phyloP scores from a whole-genome alignment of 2,888 invertebrate genomes.

The Agelastica alni region DNA sequence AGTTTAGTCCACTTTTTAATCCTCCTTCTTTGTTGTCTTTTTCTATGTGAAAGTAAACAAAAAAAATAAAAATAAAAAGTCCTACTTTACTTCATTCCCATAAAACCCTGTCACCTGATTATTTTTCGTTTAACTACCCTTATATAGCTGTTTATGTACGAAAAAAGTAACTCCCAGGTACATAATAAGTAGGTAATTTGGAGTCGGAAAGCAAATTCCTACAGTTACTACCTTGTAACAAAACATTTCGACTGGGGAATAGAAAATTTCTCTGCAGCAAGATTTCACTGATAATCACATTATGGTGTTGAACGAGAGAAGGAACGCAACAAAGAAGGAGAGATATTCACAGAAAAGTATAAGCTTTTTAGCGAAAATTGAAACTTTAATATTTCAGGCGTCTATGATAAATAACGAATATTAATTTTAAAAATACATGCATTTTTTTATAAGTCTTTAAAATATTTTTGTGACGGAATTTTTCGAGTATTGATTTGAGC shows the following conservation, averaged over 20 bases:
- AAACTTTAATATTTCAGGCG: slow-evolving; percentile 3
- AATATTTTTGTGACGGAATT: too few relatives aligned
- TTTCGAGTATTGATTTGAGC: too few relatives aligned
- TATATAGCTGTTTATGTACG: neutral
- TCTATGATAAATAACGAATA: too few relatives aligned
- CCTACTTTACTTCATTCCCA: neutral
- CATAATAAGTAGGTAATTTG: slow-evolving; percentile 10
- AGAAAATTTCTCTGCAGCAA: slow-evolving; percentile 5
- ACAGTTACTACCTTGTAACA: slow-evolving; percentile 4
- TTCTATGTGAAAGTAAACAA: too few relatives aligned
- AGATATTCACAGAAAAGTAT: neutral
- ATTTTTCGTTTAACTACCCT: neutral
- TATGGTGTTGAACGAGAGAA: slow-evolving; percentile 2
- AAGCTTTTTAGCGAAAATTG: slow-evolving; percentile 2
- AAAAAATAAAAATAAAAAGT: neutral
- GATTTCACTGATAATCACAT: slow-evolving; percentile 18
- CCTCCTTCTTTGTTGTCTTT: too few relatives aligned
- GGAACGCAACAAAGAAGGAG: neutral
- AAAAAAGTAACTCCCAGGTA: slow-evolving; percentile 6
- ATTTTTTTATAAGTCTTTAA: too few relatives aligned
- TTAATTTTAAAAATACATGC: too few relatives aligned
- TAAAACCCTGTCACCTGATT: slow-evolving; percentile 1
- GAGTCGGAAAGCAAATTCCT: slow-evolving; percentile 1
- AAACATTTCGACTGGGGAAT: slow-evolving; percentile 1
- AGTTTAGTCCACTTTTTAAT: too few relatives aligned